Conservation (phyloP, 2,113 vertebrate species). For the Brachirus orientalis region DNA sequence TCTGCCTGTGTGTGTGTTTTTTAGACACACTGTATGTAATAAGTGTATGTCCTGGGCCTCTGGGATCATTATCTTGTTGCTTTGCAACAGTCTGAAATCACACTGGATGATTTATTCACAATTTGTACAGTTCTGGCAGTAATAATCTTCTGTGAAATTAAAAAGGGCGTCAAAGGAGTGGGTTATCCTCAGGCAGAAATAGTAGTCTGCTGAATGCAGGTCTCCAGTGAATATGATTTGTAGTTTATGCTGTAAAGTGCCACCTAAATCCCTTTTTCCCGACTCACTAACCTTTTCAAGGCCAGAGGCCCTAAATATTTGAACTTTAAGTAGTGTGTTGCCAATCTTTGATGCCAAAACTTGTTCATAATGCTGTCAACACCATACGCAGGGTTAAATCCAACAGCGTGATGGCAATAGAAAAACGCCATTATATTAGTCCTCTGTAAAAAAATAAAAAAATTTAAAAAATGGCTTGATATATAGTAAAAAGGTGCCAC, state of each 20-base stretch:
- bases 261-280: slow-evolving; percentile 1
- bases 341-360: slow-evolving; percentile 8
- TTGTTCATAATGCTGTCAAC: too few species aligned
- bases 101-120: slow-evolving; percentile 49
- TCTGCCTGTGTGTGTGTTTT: slow-evolving; percentile 39
- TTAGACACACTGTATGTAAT: slow-evolving; percentile 27
- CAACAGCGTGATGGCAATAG: too few species aligned
- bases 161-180: slow-evolving; percentile 36
- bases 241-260: slow-evolving; percentile 40
- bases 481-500: too few species aligned
- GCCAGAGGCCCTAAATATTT: slow-evolving; percentile 31
- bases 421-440: too few species aligned
- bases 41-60: slow-evolving; percentile 19
- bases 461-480: too few species aligned
- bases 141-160: slow-evolving; percentile 40
- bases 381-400: too few species aligned
- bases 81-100: slow-evolving; percentile 36
- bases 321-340: slow-evolving; percentile 7
- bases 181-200: slow-evolving; percentile 43
- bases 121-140: slow-evolving; percentile 31
- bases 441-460: too few species aligned
- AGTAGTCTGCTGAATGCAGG: slow-evolving; percentile 40
- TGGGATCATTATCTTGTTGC: slow-evolving; percentile 38
- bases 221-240: slow-evolving; percentile 58
- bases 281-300: slow-evolving; percentile 14